A percentile compares a stretch with the other conserved stretches of the same genome.
Evolutionary conservation across 2,888 invertebrate species (phyloP).

Genomic region (Chydorus sphaericus): DNA sequence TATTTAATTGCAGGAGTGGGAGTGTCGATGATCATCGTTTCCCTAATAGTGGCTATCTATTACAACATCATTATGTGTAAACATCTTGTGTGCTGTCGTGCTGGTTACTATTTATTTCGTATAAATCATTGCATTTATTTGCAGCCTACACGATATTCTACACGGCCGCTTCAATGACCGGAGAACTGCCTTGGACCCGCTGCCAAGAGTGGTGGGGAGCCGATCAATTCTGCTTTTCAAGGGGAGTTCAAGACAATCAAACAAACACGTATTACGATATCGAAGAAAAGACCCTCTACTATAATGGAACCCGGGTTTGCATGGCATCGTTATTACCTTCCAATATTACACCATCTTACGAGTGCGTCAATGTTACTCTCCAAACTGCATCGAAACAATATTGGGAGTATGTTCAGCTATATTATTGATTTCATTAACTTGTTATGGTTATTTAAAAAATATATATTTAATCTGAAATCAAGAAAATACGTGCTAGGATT

Average conservation of each 20-base stretch:
- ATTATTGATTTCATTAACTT: constrained; percentile 11
- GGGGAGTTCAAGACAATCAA: background rate
- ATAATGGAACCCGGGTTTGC: constrained; percentile 4
- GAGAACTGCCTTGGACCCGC: constrained; percentile 49
- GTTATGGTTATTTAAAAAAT: too few relatives aligned
- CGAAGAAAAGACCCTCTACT: background rate
- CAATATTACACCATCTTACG: too few relatives aligned
- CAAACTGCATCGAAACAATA: constrained; percentile 29
- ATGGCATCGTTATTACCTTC: too few relatives aligned
- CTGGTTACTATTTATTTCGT: too few relatives aligned
- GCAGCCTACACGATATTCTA: constrained; percentile 65
- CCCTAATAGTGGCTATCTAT: constrained; percentile 51
- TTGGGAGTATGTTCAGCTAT: constrained; percentile 27
- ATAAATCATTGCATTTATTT: too few relatives aligned
- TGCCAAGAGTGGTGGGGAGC: constrained; percentile 32
- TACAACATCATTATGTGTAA: constrained; percentile 68
- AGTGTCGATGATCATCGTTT: constrained; percentile 51
- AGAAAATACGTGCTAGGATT: constrained; percentile 20
- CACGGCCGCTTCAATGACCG: constrained; percentile 49
- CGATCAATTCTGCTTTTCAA: constrained; percentile 18
- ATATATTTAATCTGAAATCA: too few relatives aligned
- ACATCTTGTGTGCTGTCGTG: too few relatives aligned
- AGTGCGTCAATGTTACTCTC: constrained; percentile 17
- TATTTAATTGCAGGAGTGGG: constrained; percentile 24
- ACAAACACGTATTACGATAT: constrained; percentile 24